Evolutionary conservation across 2,113 vertebrate species (phyloP), one percentile per base, ranked within the genome.

Genomic region (Apaloderma vittatum): DNA sequence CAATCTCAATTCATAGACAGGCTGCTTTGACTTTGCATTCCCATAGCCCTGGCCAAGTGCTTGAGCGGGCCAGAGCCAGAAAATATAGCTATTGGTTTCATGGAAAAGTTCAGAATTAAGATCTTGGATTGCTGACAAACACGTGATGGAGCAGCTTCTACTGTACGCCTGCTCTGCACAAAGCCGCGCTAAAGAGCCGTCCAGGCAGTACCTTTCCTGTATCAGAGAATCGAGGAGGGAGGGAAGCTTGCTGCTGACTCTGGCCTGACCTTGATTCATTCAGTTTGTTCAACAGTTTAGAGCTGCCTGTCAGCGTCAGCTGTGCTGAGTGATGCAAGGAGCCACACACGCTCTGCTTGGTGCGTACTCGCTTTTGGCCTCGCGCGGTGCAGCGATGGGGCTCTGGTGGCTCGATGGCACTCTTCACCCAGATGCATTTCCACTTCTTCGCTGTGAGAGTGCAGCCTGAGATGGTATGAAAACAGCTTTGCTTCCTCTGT

Each of bases 261-360:
- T 1, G 54, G 54, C 88, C 95, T 95, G 94, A 92, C 94, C 90
- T 79, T 12, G 49, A 5, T 68, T 89, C 95, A 91, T 91, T 94
- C 65, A 62, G 86, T 82, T 87, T 87, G 86, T 54, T 97, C 91
- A 78, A 40, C 65, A 89, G 36, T 40, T 93, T 6, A 2, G 92
- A 81, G 92, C 93, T 62, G 93, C 92, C 93, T 90, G 95, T 89
- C 94, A 94, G 95, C 29, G 0, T 86, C 94, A 89, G 96, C 96
- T 81, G 94, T 63, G 88, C 95, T 6, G 92, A 14, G 8, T 10
- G 79, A 81, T 81, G 95, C 88, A 6, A 67, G 91, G 36, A 94
- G 92, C 94, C 96, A n/a, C 92, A 52, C 92, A 48, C 23, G 2
- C 85, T 66, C 65, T 2, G 2, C 6, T 48, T 37, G 4, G 16